Evolutionary conservation across 2,113 vertebrate genomes (phyloP).

Genomic region (Varanus salvator): DNA sequence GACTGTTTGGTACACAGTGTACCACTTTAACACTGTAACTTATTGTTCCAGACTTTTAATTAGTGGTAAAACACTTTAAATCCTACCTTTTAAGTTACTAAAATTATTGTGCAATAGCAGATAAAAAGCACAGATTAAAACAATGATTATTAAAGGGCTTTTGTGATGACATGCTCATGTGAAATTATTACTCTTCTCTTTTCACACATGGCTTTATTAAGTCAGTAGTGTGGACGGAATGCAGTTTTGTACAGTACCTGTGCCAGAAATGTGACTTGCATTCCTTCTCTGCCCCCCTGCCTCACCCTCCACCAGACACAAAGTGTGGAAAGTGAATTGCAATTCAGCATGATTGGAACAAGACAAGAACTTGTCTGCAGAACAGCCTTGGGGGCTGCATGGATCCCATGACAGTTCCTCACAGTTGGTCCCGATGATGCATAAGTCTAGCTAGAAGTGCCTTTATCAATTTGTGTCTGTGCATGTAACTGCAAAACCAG

Average conservation of each 20-base stretch:
- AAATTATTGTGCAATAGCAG: not conserved
- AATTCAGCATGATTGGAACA: not conserved
- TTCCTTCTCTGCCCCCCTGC: too few species aligned
- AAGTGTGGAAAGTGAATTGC: not conserved
- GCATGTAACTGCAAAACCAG: not conserved
- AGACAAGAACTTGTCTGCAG: not conserved
- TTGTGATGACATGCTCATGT: not conserved
- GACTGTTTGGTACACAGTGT: not conserved
- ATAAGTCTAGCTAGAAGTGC: not conserved
- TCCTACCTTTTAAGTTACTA: not conserved
- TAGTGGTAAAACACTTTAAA: not conserved
- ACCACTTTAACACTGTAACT: not conserved
- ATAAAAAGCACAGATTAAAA: not conserved
- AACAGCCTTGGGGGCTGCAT: not conserved
- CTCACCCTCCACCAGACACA: not conserved
- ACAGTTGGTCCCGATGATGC: not conserved
- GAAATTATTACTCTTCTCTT: not conserved
- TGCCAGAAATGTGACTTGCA: not conserved
- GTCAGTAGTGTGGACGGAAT: not conserved
- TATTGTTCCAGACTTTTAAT: not conserved
- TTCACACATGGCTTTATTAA: not conserved
- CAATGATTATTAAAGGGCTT: not conserved
- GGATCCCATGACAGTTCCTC: not conserved
- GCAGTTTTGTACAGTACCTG: not conserved
- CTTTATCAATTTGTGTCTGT: not conserved